Conservation (phyloP, 2,888 invertebrate species). For the Epinotia nisella region DNA sequence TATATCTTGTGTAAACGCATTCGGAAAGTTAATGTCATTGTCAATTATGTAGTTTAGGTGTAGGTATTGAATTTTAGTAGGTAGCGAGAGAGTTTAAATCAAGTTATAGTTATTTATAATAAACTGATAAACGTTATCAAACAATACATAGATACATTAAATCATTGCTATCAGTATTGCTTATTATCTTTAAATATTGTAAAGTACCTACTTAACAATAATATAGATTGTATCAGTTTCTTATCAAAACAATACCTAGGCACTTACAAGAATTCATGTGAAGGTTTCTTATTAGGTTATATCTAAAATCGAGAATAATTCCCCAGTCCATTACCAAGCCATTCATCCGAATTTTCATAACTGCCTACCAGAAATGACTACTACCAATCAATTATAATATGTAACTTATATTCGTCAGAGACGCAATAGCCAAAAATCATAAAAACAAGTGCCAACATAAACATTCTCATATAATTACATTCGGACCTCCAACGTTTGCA, state of each 20-base stretch:
- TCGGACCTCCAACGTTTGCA: slow-evolving; percentile 56
- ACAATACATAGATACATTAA: slow-evolving; percentile 79
- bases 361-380: too few relatives aligned
- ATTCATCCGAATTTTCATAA: neutral
- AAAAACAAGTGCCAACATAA: slow-evolving; percentile 31
- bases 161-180: slow-evolving; percentile 78
- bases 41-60: neutral
- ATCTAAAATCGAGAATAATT: slow-evolving; percentile 3
- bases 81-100: slow-evolving; percentile 61
- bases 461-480: slow-evolving; percentile 41
- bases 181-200: slow-evolving; percentile 78
- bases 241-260: slow-evolving; percentile 65
- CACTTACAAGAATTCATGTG: slow-evolving; percentile 51
- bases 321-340: neutral
- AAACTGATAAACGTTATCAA: slow-evolving; percentile 78
- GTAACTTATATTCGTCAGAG: neutral
- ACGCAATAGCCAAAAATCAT: neutral
- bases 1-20: too few relatives aligned
- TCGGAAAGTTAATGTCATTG: neutral
- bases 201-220: slow-evolving; percentile 74
- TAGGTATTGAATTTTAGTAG: slow-evolving; percentile 52
- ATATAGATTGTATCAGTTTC: slow-evolving; percentile 74
- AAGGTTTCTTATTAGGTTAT: slow-evolving; percentile 48
- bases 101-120: slow-evolving; percentile 64
- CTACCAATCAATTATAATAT: too few relatives aligned